These are phyloP conservation scores for Metacarcinus magister DNA, from an alignment of 2,888 invertebrate genomes.

Conservation along the genomic window DNA sequence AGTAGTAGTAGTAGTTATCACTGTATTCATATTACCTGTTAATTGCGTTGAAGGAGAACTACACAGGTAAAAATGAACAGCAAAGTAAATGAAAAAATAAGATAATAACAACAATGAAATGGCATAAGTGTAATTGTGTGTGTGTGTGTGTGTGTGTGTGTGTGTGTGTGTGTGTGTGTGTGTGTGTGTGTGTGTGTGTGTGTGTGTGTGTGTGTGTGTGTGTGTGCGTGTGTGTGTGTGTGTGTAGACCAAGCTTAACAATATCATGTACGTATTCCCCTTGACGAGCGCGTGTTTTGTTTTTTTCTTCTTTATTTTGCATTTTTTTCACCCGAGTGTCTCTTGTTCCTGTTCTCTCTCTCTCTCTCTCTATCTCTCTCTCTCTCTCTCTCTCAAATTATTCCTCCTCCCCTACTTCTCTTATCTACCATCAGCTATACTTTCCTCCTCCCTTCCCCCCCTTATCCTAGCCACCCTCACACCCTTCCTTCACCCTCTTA, in stretches of 20 bases:
- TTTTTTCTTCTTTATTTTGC: not conserved
- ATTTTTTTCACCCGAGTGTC: not conserved
- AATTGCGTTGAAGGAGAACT: no score
- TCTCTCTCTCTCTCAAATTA: constrained; percentile 26
- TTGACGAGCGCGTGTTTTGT: not conserved
- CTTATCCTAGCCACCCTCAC: not conserved
- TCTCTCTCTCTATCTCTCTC: constrained; percentile 49
- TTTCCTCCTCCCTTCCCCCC: not conserved
- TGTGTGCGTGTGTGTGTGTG: constrained; percentile 47
- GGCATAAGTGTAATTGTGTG: not conserved
- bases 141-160: constrained; percentile 65
- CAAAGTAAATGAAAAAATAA: no score
- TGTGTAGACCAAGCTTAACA: not conserved
- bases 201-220: constrained; percentile 66
- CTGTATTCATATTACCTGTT: no score
- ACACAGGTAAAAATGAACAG: no score
- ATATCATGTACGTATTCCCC: not conserved
- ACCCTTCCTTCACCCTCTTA: not conserved
- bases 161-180: constrained; percentile 70
- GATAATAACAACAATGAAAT: no score
- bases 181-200: constrained; percentile 71
- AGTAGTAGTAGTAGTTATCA: not conserved
- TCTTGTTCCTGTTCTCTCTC: not conserved
- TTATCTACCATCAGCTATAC: not conserved
- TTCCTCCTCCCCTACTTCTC: not conserved